Conservation (phyloP, 1,140 invertebrate genomes). For the Leptinotarsa undecemlineata region DNA sequence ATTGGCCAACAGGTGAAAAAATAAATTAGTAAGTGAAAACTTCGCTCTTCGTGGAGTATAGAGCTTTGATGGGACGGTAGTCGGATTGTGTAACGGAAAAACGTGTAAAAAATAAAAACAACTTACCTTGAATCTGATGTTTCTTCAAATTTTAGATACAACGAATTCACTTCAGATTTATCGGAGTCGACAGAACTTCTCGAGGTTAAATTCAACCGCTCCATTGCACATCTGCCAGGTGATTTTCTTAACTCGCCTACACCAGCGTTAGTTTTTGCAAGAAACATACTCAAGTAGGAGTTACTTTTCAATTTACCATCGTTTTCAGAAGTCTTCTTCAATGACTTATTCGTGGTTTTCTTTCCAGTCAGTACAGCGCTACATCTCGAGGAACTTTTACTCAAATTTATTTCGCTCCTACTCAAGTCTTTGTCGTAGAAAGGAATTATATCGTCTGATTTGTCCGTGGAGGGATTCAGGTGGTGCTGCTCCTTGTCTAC, state of each 20-base stretch:
- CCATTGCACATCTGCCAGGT: constrained; percentile 20
- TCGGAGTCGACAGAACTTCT: constrained; percentile 21
- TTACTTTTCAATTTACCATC: constrained; percentile 25
- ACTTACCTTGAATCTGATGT: background rate
- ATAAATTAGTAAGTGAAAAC: too few species aligned
- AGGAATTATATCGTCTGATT: constrained; percentile 25
- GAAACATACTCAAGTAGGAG: constrained; percentile 43
- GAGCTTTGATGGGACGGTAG: too few species aligned
- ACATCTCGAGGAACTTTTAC: constrained; percentile 18
- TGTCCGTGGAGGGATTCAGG: too few species aligned
- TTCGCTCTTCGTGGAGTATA: too few species aligned
- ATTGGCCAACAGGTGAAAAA: too few species aligned
- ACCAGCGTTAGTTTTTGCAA: constrained; percentile 30
- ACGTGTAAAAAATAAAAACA: too few species aligned
- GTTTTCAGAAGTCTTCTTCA: background rate
- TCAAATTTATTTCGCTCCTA: constrained; percentile 30
- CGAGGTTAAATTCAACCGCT: constrained; percentile 20
- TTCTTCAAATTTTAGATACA: background rate
- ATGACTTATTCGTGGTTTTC: background rate
- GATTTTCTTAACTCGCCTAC: background rate
- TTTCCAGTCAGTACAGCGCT: background rate
- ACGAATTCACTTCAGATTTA: constrained; percentile 10
- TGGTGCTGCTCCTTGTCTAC: background rate
- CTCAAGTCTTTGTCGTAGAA: constrained; percentile 31
- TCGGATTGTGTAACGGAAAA: too few species aligned